A percentile compares a stretch with the other conserved stretches of the same genome.
These are phyloP conservation scores for Stegostoma tigrinum DNA, from an alignment of 2,113 vertebrate species.

Conservation along the genomic window DNA sequence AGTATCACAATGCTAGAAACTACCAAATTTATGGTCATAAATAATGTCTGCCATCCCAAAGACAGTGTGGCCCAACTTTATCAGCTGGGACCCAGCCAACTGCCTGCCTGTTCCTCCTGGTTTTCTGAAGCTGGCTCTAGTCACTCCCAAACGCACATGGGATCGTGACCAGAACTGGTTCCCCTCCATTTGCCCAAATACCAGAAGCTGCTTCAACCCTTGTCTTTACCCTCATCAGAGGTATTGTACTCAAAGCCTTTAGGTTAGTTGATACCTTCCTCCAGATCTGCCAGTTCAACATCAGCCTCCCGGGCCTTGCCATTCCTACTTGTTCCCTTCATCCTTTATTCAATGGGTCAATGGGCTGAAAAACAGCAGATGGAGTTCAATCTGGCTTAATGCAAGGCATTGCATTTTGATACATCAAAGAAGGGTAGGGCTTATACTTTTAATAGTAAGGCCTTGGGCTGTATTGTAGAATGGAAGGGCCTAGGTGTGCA, in stretches of 20 bases:
- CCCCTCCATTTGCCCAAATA: not conserved
- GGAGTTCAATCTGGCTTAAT: too few relatives aligned
- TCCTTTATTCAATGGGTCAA: not conserved
- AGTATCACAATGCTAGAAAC: not conserved
- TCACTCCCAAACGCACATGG: not conserved
- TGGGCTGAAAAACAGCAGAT: too few relatives aligned
- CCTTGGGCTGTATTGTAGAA: too few relatives aligned
- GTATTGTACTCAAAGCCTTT: constrained; percentile 87
- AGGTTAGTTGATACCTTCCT: constrained; percentile 85
- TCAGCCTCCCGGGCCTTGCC: not conserved
- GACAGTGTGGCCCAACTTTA: too few relatives aligned
- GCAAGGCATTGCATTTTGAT: too few relatives aligned
- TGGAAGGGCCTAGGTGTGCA: too few relatives aligned
- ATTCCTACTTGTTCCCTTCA: not conserved
- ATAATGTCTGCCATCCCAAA: not conserved
- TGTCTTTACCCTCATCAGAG: constrained; percentile 79
- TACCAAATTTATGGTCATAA: not conserved
- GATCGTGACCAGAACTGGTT: not conserved
- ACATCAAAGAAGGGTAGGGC: too few relatives aligned
- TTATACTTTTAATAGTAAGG: too few relatives aligned
- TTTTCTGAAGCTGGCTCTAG: not conserved
- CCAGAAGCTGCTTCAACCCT: not conserved
- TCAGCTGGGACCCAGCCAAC: too few relatives aligned
- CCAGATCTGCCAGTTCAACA: constrained; percentile 48
- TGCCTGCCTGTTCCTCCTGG: not conserved